phyloP scores from a whole-genome alignment of 2,888 invertebrate species.

The Thumatha senex region DNA sequence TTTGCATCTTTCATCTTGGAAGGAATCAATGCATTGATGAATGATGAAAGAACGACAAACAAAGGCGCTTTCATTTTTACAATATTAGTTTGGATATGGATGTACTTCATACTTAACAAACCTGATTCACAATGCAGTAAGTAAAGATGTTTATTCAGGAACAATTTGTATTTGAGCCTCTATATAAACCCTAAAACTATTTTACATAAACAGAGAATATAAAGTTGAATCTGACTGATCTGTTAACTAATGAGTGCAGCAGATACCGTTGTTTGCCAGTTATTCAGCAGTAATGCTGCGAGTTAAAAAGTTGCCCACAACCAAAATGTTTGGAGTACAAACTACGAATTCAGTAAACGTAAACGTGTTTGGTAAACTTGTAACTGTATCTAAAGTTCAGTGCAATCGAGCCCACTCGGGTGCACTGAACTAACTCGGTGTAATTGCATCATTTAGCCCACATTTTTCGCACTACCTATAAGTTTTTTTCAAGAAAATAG shows the following conservation, averaged over 20 bases:
- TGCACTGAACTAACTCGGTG: conserved; percentile 2
- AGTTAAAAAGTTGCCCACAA: conserved; percentile 9
- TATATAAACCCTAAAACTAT: no score
- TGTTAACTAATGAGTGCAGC: background rate
- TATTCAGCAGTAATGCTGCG: background rate
- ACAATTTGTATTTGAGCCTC: no score
- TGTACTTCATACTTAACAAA: no score
- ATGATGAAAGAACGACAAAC: no score
- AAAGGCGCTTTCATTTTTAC: no score
- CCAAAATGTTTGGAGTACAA: conserved; percentile 14
- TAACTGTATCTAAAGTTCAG: conserved; percentile 16
- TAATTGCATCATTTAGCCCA: conserved; percentile 4
- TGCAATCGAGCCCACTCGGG: conserved; percentile 5
- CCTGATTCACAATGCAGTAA: no score
- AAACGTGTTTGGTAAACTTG: conserved; percentile 9
- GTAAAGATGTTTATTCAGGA: no score
- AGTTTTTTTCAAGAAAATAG: no score
- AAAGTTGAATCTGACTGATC: background rate
- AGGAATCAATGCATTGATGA: no score
- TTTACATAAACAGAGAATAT: background rate
- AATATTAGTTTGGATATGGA: no score
- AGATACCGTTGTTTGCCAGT: background rate
- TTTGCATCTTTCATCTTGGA: no score
- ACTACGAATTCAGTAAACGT: conserved; percentile 14
- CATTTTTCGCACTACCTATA: background rate